These are phyloP conservation scores for Eulimnadia texana DNA, from an alignment of 1,140 invertebrate species.

Conservation along the genomic window DNA sequence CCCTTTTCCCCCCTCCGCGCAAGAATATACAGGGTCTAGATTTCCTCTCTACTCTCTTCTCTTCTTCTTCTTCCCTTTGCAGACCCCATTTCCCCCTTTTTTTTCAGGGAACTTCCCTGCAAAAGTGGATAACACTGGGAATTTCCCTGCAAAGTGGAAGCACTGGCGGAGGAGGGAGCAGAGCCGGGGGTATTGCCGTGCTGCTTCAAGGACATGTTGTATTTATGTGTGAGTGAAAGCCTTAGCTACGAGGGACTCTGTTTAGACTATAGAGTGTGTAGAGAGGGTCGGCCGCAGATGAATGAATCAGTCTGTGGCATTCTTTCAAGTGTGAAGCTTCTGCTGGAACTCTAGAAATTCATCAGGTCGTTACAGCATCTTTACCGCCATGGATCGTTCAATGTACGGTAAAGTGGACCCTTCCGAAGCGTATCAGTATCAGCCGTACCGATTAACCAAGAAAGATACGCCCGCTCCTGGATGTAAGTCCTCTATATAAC, in stretches of 20 bases:
- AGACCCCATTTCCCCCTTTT: too few relatives aligned
- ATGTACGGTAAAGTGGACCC: conserved; percentile 7
- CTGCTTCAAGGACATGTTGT: neutral
- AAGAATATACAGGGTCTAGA: too few relatives aligned
- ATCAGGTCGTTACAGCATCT: neutral
- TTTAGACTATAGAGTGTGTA: neutral
- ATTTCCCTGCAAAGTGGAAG: too few relatives aligned
- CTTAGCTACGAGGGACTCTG: neutral
- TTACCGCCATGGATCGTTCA: conserved; percentile 10
- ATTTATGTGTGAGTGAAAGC: neutral
- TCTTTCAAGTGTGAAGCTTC: neutral
- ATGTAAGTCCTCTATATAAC: neutral
- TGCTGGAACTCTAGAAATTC: neutral
- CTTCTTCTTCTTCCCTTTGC: too few relatives aligned
- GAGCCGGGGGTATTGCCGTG: too few relatives aligned
- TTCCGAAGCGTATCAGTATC: conserved; percentile 1
- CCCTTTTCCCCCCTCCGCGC: too few relatives aligned
- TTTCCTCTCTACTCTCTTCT: too few relatives aligned
- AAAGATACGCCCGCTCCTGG: conserved; percentile 1
- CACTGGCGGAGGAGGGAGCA: too few relatives aligned
- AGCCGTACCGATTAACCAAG: conserved; percentile 3
- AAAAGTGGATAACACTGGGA: too few relatives aligned
- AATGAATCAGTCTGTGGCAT: neutral
- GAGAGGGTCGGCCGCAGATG: neutral
- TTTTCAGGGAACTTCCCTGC: too few relatives aligned